Conservation (phyloP, 1,140 invertebrate species). For the Batillaria attramentaria region DNA sequence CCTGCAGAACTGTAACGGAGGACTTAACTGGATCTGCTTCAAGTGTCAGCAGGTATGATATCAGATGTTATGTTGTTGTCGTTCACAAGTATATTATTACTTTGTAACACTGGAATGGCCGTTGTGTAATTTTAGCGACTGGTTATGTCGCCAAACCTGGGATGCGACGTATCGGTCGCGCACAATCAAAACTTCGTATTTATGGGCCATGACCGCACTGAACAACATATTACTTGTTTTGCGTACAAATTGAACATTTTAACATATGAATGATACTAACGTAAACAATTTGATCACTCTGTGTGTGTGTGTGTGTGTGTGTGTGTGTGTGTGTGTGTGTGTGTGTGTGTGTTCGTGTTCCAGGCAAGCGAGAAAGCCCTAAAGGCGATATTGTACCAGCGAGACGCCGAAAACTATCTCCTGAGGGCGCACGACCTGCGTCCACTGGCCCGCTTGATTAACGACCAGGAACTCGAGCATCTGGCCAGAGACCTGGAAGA, state of each 20-base stretch:
- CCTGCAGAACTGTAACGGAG: not conserved
- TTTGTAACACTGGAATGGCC: not conserved
- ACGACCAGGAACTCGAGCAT: constrained; percentile 9
- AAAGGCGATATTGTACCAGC: constrained; percentile 38
- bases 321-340: not conserved
- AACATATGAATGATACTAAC: not conserved
- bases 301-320: not conserved
- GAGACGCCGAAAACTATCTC: constrained; percentile 15
- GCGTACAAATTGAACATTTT: not conserved
- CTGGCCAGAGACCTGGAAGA: constrained; percentile 25
- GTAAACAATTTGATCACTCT: not conserved
- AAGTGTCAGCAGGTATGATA: constrained; percentile 55
- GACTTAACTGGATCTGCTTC: constrained; percentile 57
- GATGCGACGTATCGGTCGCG: too few relatives aligned
- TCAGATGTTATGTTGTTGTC: too few relatives aligned
- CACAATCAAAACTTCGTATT: not conserved
- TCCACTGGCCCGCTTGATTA: not conserved
- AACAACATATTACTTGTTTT: not conserved
- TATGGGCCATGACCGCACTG: too few relatives aligned
- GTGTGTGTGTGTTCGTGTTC: not conserved
- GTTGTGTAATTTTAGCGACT: not conserved
- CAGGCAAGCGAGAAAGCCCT: constrained; percentile 47
- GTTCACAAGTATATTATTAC: not conserved
- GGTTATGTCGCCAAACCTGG: too few relatives aligned
- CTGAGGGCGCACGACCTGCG: constrained; percentile 25